Percentiles rank a stretch among this genome's conserved stretches.
These are phyloP conservation scores for Hiodon tergisus DNA, from an alignment of 2,113 vertebrate genomes.

Conservation along the genomic window DNA sequence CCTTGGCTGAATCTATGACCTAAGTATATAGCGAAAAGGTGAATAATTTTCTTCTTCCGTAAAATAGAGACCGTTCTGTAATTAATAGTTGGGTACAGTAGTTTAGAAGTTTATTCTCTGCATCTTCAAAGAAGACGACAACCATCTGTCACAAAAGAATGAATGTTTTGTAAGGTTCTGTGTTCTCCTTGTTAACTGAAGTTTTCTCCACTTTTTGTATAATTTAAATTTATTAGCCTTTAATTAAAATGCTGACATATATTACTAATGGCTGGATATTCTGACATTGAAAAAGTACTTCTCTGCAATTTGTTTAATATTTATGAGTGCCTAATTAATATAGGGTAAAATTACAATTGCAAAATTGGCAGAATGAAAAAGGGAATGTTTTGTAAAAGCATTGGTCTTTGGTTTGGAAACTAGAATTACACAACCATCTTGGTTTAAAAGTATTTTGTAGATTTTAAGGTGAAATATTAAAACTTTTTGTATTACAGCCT, in stretches of 20 bases:
- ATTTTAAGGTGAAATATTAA: not conserved
- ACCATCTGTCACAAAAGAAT: not conserved
- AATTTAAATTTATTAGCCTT: conserved; percentile 1
- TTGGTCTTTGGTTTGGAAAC: conserved; percentile 8
- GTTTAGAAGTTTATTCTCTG: not conserved
- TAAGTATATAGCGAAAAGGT: no score
- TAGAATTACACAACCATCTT: not conserved
- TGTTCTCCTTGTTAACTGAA: not conserved
- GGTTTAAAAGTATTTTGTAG: not conserved
- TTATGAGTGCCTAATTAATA: conserved; percentile 26
- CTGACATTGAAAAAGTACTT: conserved; percentile 25
- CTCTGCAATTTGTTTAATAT: conserved; percentile 23
- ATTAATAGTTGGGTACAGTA: not conserved
- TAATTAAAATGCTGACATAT: conserved; percentile 20
- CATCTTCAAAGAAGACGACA: not conserved
- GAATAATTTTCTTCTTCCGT: not conserved
- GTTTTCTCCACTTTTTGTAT: conserved; percentile 6
- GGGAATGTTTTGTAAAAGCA: conserved; percentile 10
- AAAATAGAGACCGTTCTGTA: no score
- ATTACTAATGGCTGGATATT: conserved; percentile 18
- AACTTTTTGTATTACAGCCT: no score
- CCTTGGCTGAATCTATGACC: no score
- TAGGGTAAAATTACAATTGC: conserved; percentile 18
- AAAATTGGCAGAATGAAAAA: conserved; percentile 20
- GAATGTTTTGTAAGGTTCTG: not conserved